Percentiles rank a stretch among this genome's conserved stretches.
Evolutionary conservation across 2,113 vertebrate genomes (phyloP).

Genomic region (Zingel zingel): DNA sequence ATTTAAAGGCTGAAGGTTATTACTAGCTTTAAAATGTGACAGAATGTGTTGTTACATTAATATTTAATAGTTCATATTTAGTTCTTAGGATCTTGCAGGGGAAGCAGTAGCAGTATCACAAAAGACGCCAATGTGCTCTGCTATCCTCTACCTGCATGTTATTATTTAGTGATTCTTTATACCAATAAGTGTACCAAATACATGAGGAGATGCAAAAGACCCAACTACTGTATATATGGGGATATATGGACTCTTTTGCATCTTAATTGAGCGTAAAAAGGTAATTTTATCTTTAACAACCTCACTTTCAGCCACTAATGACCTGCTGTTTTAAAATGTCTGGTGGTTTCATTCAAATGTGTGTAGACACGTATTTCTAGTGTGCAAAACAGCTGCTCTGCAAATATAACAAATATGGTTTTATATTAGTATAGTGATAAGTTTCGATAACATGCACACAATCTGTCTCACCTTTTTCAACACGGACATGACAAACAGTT

Average conservation of each 20-base stretch:
- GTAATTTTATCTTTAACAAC: not conserved
- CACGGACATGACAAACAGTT: not conserved
- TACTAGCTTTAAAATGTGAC: not conserved
- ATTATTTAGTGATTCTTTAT: not conserved
- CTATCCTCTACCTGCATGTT: not conserved
- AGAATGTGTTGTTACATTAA: not conserved
- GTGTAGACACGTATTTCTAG: no score
- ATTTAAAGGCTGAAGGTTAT: not conserved
- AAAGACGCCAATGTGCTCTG: no score
- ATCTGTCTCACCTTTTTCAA: not conserved
- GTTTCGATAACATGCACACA: not conserved
- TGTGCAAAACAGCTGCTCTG: not conserved
- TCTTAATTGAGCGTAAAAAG: not conserved
- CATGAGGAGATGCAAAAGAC: not conserved
- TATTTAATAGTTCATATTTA: not conserved
- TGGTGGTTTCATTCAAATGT: not conserved
- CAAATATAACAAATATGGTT: not conserved
- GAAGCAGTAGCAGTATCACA: not conserved
- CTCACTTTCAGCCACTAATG: not conserved
- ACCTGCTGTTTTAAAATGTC: not conserved
- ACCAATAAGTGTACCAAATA: not conserved
- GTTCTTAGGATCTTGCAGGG: not conserved
- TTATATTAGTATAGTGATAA: not conserved
- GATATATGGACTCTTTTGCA: not conserved
- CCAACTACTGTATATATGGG: not conserved